phyloP scores from a whole-genome alignment of 1,140 invertebrate genomes.

The Brachionus manjavacas region DNA sequence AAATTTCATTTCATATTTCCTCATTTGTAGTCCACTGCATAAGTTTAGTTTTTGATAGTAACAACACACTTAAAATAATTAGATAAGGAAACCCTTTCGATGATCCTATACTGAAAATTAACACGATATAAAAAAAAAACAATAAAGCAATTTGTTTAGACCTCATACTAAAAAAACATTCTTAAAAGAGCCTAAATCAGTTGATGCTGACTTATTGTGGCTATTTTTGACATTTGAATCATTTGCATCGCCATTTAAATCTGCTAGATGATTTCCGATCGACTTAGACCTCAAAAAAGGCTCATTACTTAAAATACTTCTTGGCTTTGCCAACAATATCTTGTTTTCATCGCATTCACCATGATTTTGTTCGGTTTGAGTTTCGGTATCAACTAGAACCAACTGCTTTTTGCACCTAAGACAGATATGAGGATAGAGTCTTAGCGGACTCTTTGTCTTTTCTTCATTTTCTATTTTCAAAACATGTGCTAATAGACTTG shows the following conservation, averaged over 20 bases:
- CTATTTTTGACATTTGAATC: background rate
- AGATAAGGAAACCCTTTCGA: background rate
- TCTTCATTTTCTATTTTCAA: background rate
- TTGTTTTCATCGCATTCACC: background rate
- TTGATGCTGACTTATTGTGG: background rate
- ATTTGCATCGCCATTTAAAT: background rate
- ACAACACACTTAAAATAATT: no score
- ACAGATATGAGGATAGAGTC: constrained; percentile 9
- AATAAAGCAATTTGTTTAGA: background rate
- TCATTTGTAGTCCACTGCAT: background rate
- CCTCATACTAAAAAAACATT: background rate
- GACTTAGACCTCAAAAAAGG: constrained; percentile 8
- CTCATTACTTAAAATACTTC: constrained; percentile 1
- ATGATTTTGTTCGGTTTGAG: background rate
- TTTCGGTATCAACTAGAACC: background rate
- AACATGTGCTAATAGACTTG: background rate
- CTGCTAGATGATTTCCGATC: background rate
- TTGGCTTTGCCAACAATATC: background rate
- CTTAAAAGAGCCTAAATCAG: constrained; percentile 13
- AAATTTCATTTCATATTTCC: background rate
- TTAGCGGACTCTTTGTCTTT: background rate
- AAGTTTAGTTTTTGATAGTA: background rate
- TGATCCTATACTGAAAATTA: background rate
- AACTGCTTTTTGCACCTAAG: background rate
- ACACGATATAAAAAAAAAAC: background rate